phyloP scores from a whole-genome alignment of 2,888 invertebrate genomes.

The Xestoiulus laeticollis region DNA sequence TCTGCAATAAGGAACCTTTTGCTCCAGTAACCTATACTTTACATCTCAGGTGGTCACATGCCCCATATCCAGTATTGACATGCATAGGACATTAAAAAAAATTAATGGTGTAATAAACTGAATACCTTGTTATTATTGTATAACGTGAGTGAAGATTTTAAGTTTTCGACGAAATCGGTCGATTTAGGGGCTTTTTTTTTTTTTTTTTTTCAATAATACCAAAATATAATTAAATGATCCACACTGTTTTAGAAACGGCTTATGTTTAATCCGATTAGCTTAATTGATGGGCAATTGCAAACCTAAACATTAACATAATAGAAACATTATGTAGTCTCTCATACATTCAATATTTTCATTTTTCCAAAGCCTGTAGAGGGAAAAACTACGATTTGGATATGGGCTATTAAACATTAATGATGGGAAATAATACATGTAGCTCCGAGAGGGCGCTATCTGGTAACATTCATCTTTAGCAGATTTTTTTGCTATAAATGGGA shows the following conservation, averaged over 20 bases:
- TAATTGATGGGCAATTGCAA: conserved; percentile 19
- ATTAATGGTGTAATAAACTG: background rate
- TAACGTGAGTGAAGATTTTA: background rate
- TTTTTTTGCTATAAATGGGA: background rate
- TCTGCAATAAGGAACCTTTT: background rate
- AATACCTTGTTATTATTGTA: background rate
- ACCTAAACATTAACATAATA: background rate
- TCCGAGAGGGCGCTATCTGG: background rate
- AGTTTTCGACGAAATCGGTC: background rate
- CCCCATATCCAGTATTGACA: background rate
- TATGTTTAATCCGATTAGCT: background rate
- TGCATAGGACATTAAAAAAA: too few species aligned
- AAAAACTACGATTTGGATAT: background rate
- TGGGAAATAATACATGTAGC: background rate
- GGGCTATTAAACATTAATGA: conserved; percentile 4
- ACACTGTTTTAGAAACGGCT: background rate
- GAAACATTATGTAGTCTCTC: conserved; percentile 4
- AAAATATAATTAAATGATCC: background rate
- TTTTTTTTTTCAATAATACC: background rate
- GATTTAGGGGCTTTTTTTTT: background rate
- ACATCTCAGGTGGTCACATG: background rate
- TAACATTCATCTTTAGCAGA: background rate
- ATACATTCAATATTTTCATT: background rate
- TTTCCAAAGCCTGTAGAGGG: background rate
- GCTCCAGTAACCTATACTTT: too few species aligned